Conservation (phyloP, 2,888 invertebrate genomes). For the Mesorhabditis spiculigera region DNA sequence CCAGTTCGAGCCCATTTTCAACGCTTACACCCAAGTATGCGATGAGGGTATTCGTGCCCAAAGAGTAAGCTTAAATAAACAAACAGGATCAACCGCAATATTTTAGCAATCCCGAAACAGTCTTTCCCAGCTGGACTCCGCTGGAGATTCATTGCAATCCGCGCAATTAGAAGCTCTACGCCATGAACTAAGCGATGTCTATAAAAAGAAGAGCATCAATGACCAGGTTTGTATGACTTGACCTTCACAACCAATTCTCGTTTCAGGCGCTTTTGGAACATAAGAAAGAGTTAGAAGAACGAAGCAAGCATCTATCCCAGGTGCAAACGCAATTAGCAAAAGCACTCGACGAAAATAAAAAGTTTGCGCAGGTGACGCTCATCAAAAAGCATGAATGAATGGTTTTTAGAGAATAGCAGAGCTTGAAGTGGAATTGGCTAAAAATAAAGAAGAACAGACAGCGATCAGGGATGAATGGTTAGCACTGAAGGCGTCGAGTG, state of each 20-base stretch:
- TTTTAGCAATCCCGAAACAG: too few relatives aligned
- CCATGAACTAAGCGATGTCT: constrained; percentile 35
- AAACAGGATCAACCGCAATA: too few relatives aligned
- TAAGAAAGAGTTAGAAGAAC: constrained; percentile 5
- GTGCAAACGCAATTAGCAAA: not conserved
- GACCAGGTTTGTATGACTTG: constrained; percentile 28
- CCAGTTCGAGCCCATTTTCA: not conserved
- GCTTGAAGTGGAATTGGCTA: not conserved
- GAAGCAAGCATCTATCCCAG: not conserved
- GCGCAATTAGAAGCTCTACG: constrained; percentile 22
- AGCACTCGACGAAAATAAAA: not conserved
- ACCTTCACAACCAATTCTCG: not conserved
- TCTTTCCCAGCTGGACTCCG: too few relatives aligned
- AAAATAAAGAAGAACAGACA: not conserved
- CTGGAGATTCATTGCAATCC: not conserved
- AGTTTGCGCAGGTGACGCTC: not conserved
- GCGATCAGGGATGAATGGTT: constrained; percentile 1
- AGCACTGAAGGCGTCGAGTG: not conserved
- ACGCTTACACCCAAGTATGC: not conserved
- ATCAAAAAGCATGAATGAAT: not conserved
- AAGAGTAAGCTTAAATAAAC: too few relatives aligned
- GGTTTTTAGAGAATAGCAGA: not conserved
- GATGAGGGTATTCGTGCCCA: not conserved
- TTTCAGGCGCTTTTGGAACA: not conserved
- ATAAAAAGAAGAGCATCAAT: constrained; percentile 42